Base-by-base conservation (phyloP, 2,113 vertebrate species). In the Bombycilla garrulus region DNA sequence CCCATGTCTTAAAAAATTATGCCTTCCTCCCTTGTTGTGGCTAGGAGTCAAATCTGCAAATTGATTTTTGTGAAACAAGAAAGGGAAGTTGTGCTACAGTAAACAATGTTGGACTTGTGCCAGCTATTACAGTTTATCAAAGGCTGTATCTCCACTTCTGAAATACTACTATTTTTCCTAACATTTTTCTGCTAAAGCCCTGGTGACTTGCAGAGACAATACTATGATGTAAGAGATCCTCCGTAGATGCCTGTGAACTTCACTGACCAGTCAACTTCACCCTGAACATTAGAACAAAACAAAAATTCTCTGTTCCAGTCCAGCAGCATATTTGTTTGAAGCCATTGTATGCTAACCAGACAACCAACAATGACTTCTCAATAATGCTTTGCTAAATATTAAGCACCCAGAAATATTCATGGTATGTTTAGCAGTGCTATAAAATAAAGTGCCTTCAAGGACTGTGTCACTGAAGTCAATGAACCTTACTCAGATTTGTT, bases 351-450 rank as follows among this genome's bases (percentile, higher is more conserved):
- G 35, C 20, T 80, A 92, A 93, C 71, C 50, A 90, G 79, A 54
- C 36, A 82, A 66, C 33, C 88, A 93, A 94, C 92, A 90, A 70
- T 70, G 79, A 61, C 66, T 88, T 92, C 74, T 94, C 64, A 86
- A 40, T 20, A 70, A 45, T 8, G 15, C n/a, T 36, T 54, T 50
- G 33, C 50, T 84, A 70, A 77, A 57, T 58, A 36, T 53, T 80
- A 70, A 61, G 47, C 58, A 70, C 28, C 48, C 67, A 85, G 64
- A 56, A 48, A 45, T 23, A 69, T 23, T 61, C 26, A 36, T 38
- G 38, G n/a, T 48, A 40, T 20, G 15, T 71, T 86, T 31, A 77
- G 26, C 10, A 85, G 54, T 15, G 15, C 28, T 78, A 69, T 53
- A 44, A 93, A 90, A 86, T 72, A 25, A 89, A 95, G 42, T 54